Evolutionary conservation across 2,113 vertebrate species (phyloP), one percentile per base, ranked within the genome.

Genomic region (Sylvia atricapilla): DNA sequence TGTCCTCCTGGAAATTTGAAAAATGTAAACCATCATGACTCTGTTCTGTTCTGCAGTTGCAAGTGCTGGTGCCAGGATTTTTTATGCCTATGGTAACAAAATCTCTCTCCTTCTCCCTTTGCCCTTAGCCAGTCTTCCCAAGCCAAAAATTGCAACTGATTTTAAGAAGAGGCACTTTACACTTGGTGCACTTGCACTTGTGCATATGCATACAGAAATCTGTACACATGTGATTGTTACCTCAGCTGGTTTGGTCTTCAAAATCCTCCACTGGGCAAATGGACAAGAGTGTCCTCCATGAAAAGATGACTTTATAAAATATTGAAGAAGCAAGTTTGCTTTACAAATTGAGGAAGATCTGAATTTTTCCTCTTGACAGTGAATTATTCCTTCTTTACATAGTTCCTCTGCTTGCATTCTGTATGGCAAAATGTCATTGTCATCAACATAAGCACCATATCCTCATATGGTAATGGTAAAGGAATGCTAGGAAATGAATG

Each of bases 1-100:
- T 93, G 95, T 64, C 82, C 72, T 95, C 37, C 64, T 90, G 68
- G 60, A 93, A 94, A 96, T 95, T 86, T 84, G 14, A 93, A 97
- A 96, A 95, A 96, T 95, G 64, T 64, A 68, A 94, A 95, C 91
- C 87, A 92, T 95, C 95, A 64, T 87, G 89, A 73, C 84, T 89
- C 50, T 73, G 24, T 77, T 82, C 89, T 92, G 55, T 77, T 94
- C 76, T 78, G 89, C 4, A 12, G 74, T 85, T 91, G 81, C 89
- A 94, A 95, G 39, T 1, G 11, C 62, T 74, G 63, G 66, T 96
- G 94, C 91, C 94, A 96, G 87, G 88, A 89, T 60, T 88, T 87
- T 94, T 91, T 94, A 77, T 94, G 75, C 64, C 39, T 55, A 69
- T 78, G 67, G 93, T 96, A 96, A 96, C 70, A 96, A 95, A 96